phyloP scores from a whole-genome alignment of 2,113 vertebrate genomes.

The Lophius piscatorius region DNA sequence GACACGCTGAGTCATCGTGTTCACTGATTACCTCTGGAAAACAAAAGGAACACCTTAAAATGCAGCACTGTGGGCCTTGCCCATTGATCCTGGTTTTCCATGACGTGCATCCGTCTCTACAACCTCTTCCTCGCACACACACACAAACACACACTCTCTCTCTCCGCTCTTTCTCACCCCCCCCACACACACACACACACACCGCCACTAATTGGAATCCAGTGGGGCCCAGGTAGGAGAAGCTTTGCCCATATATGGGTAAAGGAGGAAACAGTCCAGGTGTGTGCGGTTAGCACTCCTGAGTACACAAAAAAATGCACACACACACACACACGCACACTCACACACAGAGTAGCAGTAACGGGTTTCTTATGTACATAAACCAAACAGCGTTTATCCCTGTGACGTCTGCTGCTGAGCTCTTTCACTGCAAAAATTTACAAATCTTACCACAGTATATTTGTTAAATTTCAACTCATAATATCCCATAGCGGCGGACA shows the following conservation, averaged over 20 bases:
- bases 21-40: constrained; percentile 75
- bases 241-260: constrained; percentile 80
- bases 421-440: too few species aligned
- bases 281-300: constrained; percentile 65
- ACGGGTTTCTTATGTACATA: constrained; percentile 34
- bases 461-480: too few species aligned
- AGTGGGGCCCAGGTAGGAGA: constrained; percentile 78
- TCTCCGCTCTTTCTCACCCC: constrained; percentile 16
- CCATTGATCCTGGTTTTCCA: constrained; percentile 79
- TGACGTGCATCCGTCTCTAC: constrained; percentile 70
- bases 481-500: too few species aligned
- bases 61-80: constrained; percentile 49
- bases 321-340: constrained; percentile 18
- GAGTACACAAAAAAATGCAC: constrained; percentile 50
- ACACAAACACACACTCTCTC: constrained; percentile 15
- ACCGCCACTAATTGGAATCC: constrained; percentile 73
- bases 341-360: constrained; percentile 18
- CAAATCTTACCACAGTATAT: too few species aligned
- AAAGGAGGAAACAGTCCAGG: constrained; percentile 71
- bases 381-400: constrained; percentile 28
- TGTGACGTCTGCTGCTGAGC: constrained; percentile 52
- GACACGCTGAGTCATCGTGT: constrained; percentile 66
- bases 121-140: constrained; percentile 35
- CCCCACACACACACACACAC: constrained; percentile 7
- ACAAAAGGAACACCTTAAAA: constrained; percentile 75